A percentile compares a stretch with the other conserved stretches of the same genome.
phyloP scores from a whole-genome alignment of 2,888 invertebrate genomes.

The Cataglyphis rosenhaueri region DNA sequence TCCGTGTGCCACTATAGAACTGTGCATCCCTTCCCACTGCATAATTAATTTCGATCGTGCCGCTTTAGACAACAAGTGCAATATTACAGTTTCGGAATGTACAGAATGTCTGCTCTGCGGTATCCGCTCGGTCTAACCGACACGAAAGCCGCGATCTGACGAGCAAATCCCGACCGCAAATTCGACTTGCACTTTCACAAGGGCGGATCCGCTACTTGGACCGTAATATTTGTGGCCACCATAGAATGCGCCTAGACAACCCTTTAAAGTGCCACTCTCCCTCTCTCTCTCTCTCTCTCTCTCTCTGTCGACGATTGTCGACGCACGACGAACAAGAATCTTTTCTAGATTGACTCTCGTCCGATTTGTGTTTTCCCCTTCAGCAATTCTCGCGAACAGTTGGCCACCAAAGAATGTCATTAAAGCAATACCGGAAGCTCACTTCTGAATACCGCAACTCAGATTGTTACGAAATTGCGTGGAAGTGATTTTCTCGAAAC shows the following conservation, averaged over 20 bases:
- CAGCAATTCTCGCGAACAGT: constrained; percentile 31
- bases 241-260: constrained; percentile 64
- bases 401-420: constrained; percentile 50
- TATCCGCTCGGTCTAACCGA: constrained; percentile 32
- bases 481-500: constrained; percentile 53
- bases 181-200: constrained; percentile 52
- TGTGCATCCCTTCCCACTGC: not conserved
- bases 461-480: constrained; percentile 51
- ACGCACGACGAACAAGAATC: not conserved
- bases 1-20: too few relatives aligned
- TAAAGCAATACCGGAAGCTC: constrained; percentile 40
- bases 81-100: constrained; percentile 49
- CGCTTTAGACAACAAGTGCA: constrained; percentile 51
- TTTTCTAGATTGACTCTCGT: constrained; percentile 25
- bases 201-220: constrained; percentile 48
- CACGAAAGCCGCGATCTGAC: constrained; percentile 51
- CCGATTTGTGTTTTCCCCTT: constrained; percentile 14
- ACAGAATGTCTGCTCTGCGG: constrained; percentile 48
- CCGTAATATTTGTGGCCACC: constrained; percentile 65
- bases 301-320: constrained; percentile 52
- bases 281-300: constrained; percentile 13
- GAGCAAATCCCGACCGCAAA: constrained; percentile 49
- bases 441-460: constrained; percentile 37
- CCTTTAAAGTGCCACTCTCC: constrained; percentile 64
- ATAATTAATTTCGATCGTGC: constrained; percentile 42